A percentile compares a stretch with the other conserved stretches of the same genome.
phyloP scores from a whole-genome alignment of 2,113 vertebrate genomes.

The Psephotus haematonotus region DNA sequence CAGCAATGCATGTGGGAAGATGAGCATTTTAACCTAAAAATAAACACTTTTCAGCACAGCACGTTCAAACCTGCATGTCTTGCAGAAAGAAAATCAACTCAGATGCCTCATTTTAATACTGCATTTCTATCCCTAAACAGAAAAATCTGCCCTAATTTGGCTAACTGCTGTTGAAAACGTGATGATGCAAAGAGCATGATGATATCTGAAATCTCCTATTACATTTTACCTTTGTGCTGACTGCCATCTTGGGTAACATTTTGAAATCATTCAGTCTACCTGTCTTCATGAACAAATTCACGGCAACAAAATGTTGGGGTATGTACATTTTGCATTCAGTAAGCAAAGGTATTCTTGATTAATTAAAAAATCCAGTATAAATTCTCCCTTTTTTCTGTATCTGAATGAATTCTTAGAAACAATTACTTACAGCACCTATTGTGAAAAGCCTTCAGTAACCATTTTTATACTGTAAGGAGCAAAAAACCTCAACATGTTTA shows the following conservation, averaged over 20 bases:
- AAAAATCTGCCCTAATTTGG: background rate
- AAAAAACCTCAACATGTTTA: background rate
- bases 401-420: background rate
- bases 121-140: background rate
- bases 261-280: background rate
- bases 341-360: background rate
- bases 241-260: background rate
- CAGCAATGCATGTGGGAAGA: fast-evolving
- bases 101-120: fast-evolving
- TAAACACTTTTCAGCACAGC: background rate
- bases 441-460: background rate
- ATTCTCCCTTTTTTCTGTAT: background rate
- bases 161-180: background rate
- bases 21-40: background rate
- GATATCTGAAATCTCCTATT: background rate
- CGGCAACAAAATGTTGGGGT: background rate
- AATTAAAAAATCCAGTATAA: background rate
- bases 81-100: background rate
- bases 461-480: background rate
- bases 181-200: background rate
- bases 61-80: background rate
- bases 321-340: background rate
- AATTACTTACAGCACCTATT: background rate
- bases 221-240: background rate
- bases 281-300: background rate